Base-by-base conservation (phyloP, 2,113 vertebrate genomes). In the Phylloscopus whistleri region DNA sequence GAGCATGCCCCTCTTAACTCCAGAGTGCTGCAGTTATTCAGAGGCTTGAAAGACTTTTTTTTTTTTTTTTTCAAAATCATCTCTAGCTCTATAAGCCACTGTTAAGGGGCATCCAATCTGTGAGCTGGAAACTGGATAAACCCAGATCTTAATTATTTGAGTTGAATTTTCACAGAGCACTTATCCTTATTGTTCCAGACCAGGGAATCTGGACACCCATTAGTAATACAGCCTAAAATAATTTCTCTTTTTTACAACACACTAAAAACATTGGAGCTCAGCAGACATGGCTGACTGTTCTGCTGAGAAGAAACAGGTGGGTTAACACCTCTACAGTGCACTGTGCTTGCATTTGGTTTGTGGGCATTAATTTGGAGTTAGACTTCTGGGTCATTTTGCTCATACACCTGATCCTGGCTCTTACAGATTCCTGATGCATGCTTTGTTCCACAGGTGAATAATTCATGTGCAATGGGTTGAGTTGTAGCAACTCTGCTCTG, bases 141-240 rank as follows among this genome's bases (percentile, higher is more conserved):
- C 5, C 6, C 5, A 1, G 51, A 44, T n/a, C 19, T 84, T 55
- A 58, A 52, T 23, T 76, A 59, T 27, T 48, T 52, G 8, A 51
- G 14, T 9, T 37, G 26, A 82, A 68, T 79, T 75, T 79, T 75
- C 51, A 87, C 18, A 21, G 63, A 75, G 33, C 26, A 58, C 27
- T 59, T 74, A 44, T 33, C 7, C 15, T 46, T n/a, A 31, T 22
- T 51, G 37, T 30, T 84, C 28, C 31, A 68, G 11, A 67, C 18
- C 0, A 1, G 7, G 33, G 51, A 90, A 82, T 28, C 12, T 13
- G 2, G 30, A 63, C n/a, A 62, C 4, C 1, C 3, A 1, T 8
- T 81, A 58, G 17, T 20, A 28, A 41, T 49, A 23, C 16, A 56
- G 44, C 8, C 33, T 52, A 33, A 89, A 72, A 63, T 39, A 44